Evolutionary conservation across 1,140 invertebrate species (phyloP).

Genomic region (Nasonia giraulti): DNA sequence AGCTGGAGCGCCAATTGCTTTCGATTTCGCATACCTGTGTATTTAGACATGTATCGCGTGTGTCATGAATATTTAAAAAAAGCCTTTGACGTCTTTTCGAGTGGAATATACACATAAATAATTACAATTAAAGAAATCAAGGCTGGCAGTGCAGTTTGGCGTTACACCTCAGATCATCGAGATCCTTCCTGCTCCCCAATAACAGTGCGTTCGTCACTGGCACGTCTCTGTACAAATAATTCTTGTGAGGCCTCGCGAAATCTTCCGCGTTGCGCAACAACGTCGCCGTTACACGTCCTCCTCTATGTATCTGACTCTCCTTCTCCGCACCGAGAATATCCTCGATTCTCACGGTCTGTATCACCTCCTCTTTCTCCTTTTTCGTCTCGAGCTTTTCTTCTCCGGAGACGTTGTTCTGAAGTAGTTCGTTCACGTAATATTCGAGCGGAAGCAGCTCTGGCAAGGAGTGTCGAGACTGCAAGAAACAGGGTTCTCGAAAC

Average conservation of each 20-base stretch:
- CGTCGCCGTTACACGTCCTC: not conserved
- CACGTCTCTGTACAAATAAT: not conserved
- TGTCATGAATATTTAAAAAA: no score
- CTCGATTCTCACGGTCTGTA: not conserved
- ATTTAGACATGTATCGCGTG: no score
- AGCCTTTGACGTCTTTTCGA: not conserved
- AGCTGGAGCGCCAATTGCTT: no score
- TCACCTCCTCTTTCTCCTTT: no score
- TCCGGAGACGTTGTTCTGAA: conserved; percentile 23
- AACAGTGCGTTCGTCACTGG: not conserved
- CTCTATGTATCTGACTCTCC: not conserved
- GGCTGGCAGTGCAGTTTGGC: not conserved
- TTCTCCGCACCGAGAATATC: not conserved
- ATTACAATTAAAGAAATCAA: not conserved
- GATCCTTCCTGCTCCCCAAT: not conserved
- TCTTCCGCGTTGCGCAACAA: not conserved
- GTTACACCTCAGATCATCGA: not conserved
- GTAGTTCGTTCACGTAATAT: conserved; percentile 61
- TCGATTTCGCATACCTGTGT: no score
- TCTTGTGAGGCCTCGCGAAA: not conserved
- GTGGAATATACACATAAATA: not conserved
- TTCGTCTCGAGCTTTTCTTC: not conserved
- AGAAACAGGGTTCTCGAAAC: conserved; percentile 61
- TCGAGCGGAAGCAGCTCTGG: conserved; percentile 52
- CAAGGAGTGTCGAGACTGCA: not conserved